Percentiles rank a stretch among this genome's conserved stretches.
Evolutionary conservation across 2,888 invertebrate genomes (phyloP).

Genomic region (Chrysodeixis includens): DNA sequence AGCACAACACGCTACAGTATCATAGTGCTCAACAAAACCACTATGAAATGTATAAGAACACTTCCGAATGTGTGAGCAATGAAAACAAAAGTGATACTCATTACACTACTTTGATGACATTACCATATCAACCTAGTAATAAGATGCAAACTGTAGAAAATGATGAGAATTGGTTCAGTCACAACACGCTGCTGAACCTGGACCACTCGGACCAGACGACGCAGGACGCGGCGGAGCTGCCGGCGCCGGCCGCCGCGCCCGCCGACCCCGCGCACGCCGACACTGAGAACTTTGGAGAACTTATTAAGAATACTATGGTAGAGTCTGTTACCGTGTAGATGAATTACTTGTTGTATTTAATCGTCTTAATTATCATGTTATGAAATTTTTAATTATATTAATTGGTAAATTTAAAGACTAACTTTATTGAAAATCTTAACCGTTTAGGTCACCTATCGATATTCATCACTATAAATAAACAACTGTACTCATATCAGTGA

Average conservation of each 20-base stretch:
- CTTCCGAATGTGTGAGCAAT: conserved; percentile 76
- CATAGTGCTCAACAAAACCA: conserved; percentile 76
- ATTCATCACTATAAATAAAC: conserved; percentile 42
- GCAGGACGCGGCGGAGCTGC: conserved; percentile 74
- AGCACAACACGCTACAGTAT: conserved; percentile 77
- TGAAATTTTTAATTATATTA: conserved; percentile 83
- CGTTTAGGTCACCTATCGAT: conserved; percentile 30
- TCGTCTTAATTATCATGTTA: conserved; percentile 82
- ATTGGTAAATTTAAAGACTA: conserved; percentile 70
- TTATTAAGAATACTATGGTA: conserved; percentile 97
- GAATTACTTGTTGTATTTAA: conserved; percentile 83
- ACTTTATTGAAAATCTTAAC: conserved; percentile 47
- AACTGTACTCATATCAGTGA: conserved; percentile 32
- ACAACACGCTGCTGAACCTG: conserved; percentile 79
- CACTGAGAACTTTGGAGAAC: conserved; percentile 95
- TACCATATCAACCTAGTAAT: conserved; percentile 90
- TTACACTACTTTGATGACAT: conserved; percentile 92
- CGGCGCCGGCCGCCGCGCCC: conserved; percentile 61
- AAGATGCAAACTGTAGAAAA: conserved; percentile 91
- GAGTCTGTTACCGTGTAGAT: conserved; percentile 95
- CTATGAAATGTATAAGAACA: conserved; percentile 83
- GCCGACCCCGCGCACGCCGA: conserved; percentile 71
- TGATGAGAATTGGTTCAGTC: conserved; percentile 87
- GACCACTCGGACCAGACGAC: conserved; percentile 79
- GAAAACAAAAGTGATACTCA: conserved; percentile 88